phyloP scores from a whole-genome alignment of 2,888 invertebrate genomes.

The Ormyrus nitidulus region DNA sequence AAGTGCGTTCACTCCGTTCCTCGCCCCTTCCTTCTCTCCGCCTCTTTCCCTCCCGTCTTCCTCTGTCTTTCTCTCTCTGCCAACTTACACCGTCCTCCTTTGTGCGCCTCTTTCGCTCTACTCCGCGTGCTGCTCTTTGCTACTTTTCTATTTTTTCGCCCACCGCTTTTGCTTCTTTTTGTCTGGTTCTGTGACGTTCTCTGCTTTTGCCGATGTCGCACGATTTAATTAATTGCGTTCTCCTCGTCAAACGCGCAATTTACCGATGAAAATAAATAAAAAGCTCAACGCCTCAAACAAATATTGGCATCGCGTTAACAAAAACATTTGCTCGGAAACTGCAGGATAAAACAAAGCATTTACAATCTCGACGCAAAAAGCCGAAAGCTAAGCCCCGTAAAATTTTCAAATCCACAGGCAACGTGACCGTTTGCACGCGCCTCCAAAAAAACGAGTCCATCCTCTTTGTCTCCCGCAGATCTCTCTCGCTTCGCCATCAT shows the following conservation, averaged over 20 bases:
- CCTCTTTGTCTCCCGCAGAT: neutral
- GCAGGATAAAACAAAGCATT: no score
- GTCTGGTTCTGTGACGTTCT: neutral
- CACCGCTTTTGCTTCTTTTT: conserved; percentile 9
- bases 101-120: neutral
- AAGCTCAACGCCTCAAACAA: no score
- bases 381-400: no score
- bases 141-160: conserved; percentile 6
- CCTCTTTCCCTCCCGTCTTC: neutral
- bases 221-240: no score
- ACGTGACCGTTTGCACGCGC: neutral
- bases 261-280: neutral
- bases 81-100: neutral
- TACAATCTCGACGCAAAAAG: no score
- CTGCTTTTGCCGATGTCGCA: no score
- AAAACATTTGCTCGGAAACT: no score
- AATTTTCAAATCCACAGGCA: no score
- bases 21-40: neutral
- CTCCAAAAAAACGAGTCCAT: neutral
- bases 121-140: conserved; percentile 13
- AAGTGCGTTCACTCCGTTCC: conserved; percentile 63
- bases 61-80: neutral
- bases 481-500: conserved; percentile 17
- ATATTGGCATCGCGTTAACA: no score
- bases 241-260: no score